These are phyloP conservation scores for Euzetes globulus DNA, from an alignment of 2,888 invertebrate species.

Conservation along the genomic window DNA sequence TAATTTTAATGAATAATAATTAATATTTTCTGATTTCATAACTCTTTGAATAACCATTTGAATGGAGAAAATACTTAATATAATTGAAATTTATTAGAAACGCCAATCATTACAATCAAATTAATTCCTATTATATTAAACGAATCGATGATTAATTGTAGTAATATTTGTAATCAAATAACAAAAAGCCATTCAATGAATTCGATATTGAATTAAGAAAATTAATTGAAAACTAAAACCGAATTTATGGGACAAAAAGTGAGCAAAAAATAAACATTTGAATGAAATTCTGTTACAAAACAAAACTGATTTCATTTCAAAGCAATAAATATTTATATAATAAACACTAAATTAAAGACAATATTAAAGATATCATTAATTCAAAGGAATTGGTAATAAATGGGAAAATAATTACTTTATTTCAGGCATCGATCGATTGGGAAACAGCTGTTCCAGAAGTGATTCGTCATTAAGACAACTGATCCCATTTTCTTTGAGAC, in stretches of 20 bases:
- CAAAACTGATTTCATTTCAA: no score
- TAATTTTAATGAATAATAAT: neutral
- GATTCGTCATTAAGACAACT: neutral
- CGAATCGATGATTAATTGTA: no score
- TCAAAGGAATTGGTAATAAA: neutral
- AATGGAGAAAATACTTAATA: no score
- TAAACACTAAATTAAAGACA: neutral
- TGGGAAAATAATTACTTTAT: constrained; percentile 6
- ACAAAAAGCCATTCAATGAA: neutral
- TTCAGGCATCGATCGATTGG: constrained; percentile 13
- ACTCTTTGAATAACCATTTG: no score
- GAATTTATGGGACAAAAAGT: neutral
- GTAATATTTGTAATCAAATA: no score
- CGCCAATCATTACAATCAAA: no score
- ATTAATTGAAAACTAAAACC: neutral
- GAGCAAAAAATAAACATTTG: neutral
- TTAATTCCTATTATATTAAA: no score
- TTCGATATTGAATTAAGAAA: neutral
- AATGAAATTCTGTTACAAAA: neutral
- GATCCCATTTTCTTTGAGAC: neutral
- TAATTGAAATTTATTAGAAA: no score
- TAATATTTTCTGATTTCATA: neutral
- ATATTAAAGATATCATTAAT: neutral
- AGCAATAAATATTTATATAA: no score
- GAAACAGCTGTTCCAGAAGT: neutral